Base-by-base conservation (phyloP, 2,888 invertebrate genomes). In the Chaetoderma sp. region DNA sequence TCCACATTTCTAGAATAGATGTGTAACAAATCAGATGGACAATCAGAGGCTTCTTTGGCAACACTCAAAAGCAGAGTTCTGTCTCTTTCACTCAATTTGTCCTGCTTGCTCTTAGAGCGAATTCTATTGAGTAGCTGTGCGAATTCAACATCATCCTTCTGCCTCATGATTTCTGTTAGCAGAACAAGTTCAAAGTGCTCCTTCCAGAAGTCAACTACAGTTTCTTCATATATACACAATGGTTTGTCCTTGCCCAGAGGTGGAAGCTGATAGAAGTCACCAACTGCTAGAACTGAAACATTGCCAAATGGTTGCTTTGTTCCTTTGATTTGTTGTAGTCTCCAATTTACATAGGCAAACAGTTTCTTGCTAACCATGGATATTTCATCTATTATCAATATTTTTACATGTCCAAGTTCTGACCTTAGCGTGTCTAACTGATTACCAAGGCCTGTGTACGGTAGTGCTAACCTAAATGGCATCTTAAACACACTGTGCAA, bases 311-410 rank as follows among this genome's bases (percentile, higher is more conserved):
- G 47, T 47, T 47, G 47, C 47, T 47, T n/a, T 47, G 27, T 44
- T 66, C 44, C 25, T 55, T 64, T 71, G 33, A 67, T 81, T 76
- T 85, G 80, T 64, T 75, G 63, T 27, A 84, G 68, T 54, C 79
- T 71, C 30, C 72, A 70, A 71, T 82, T 76, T 21, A 83, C 70
- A 39, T 72, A 64, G 8, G 68, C 64, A 1, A 83, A 72, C 3
- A 73, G 67, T 30, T 60, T 71, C 23, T 70, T 57, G 1, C 79
- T 78, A 6, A 83, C 74, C 80, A 84, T 79, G 21, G 81, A 83
- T 52, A 83, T 74, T 74, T 83, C 81, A 71, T 84, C 83, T 49
- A 84, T 81, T 18, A 86, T 75, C 65, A 72, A 60, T 64, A 66
- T 44, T 49, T 49, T 65, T 25, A 62, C 61, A 0, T 60, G 39